Evolutionary conservation across 2,888 invertebrate species (phyloP), one percentile per base, ranked within the genome.

Genomic region (Nomada hirtipes): DNA sequence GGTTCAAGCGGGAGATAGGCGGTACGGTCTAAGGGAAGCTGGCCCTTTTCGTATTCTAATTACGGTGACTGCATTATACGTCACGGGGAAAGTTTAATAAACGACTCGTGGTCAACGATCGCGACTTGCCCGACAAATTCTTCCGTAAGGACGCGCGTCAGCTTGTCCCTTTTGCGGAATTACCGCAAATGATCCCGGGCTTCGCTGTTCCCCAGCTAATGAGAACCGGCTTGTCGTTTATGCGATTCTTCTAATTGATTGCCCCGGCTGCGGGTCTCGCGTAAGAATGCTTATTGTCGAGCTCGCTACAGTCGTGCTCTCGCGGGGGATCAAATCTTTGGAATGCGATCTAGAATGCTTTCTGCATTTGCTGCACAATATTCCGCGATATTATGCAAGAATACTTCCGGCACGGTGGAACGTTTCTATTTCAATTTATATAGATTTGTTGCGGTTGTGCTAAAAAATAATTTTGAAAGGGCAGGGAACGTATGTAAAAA

Each of bases 161-260:
- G 29, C n/a, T 44, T 26, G 55, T 29, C 55, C 4, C 57, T 59
- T 70, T 71, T 57, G 65, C 36, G 53, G 52, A 52, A 69, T 29
- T 60, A 29, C 57, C 57, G 75, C 78, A 76, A 89, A 86, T 73
- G 83, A 83, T 81, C 63, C 68, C 44, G 23, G 64, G 53, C 42
- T 29, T 26, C 69, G 57, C 55, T 57, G 61, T 74, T 52, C 63
- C 53, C 69, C 78, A 36, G 80, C 71, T 76, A 83, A 88, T 78
- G 79, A 84, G 75, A 82, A 52, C 59, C 76, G 75, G 65, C 67
- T 78, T 60, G 70, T 82, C 77, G 82, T 88, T 88, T 88, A 59
- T 53, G 68, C 65, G 60, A 67, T 44, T 65, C 76, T 65, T 76
- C 70, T 76, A 89, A 88, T 88, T 87, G 89, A 88, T 88, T 75